Conservation (phyloP, 2,797 vertebrate genomes). For the Loris lydekkerianus region DNA sequence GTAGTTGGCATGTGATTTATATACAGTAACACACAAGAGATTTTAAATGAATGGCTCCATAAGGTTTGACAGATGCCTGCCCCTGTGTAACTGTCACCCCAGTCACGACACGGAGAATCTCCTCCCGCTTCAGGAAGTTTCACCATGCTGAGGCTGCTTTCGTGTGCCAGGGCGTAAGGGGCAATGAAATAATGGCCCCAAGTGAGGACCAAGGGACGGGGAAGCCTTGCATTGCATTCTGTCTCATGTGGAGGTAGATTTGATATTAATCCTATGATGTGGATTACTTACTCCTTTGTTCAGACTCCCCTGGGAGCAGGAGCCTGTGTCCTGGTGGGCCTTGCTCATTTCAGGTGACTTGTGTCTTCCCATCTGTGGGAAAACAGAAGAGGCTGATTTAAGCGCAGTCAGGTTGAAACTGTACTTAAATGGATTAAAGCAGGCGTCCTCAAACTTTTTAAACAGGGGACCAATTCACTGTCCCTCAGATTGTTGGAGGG, state of each 20-base stretch:
- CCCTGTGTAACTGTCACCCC: rapidly evolving
- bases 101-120: rapidly evolving
- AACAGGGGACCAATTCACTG: too few relatives aligned
- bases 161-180: rapidly evolving
- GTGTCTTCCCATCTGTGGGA: neutral
- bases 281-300: neutral
- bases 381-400: slow-evolving; percentile 38
- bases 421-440: slow-evolving; percentile 14
- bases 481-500: too few relatives aligned
- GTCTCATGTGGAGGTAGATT: neutral
- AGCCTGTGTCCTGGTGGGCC: neutral
- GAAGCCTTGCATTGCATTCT: neutral
- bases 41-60: neutral
- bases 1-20: neutral
- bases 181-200: neutral
- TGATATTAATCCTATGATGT: neutral
- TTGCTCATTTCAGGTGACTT: neutral
- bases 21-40: neutral
- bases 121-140: neutral
- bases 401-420: neutral
- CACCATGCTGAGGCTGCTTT: rapidly evolving
- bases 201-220: neutral
- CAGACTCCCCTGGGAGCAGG: neutral
- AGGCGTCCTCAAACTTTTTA: too few relatives aligned
- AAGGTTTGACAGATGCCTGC: neutral